These are phyloP conservation scores for Pachyrhynchus sulphureomaculatus DNA, from an alignment of 1,140 invertebrate genomes.

Conservation along the genomic window DNA sequence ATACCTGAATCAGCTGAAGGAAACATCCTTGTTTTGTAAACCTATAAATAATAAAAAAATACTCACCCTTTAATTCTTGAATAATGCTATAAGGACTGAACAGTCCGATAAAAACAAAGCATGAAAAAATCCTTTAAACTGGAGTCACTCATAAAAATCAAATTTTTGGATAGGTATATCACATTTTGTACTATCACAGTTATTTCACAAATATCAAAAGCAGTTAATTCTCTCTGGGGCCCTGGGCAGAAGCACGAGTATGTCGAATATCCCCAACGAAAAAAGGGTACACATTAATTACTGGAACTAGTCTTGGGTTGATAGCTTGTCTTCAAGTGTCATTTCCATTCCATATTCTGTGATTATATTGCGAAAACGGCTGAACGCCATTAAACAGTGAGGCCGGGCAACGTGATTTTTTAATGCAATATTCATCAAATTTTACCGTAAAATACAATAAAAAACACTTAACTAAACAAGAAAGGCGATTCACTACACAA, in stretches of 20 bases:
- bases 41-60: background rate
- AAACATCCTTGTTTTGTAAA: background rate
- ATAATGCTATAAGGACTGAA: constrained; percentile 3
- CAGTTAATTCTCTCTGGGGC: constrained; percentile 10
- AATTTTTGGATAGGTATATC: constrained; percentile 36
- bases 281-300: constrained; percentile 20
- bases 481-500: constrained; percentile 21
- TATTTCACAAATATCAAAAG: constrained; percentile 34
- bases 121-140: constrained; percentile 13
- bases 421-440: constrained; percentile 9
- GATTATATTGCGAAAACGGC: constrained; percentile 39
- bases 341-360: constrained; percentile 38
- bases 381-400: constrained; percentile 47
- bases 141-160: constrained; percentile 24
- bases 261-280: constrained; percentile 1
- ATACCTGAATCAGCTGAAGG: background rate
- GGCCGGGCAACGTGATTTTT: constrained; percentile 48
- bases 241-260: constrained; percentile 12
- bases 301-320: constrained; percentile 22
- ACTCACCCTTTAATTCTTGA: background rate
- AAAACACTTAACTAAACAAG: constrained; percentile 25
- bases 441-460: constrained; percentile 15
- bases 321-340: constrained; percentile 36
- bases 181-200: constrained; percentile 46
- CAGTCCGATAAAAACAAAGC: constrained; percentile 8